Evolutionary conservation across 2,797 vertebrate species (phyloP).

Genomic region (Coilia nasus): DNA sequence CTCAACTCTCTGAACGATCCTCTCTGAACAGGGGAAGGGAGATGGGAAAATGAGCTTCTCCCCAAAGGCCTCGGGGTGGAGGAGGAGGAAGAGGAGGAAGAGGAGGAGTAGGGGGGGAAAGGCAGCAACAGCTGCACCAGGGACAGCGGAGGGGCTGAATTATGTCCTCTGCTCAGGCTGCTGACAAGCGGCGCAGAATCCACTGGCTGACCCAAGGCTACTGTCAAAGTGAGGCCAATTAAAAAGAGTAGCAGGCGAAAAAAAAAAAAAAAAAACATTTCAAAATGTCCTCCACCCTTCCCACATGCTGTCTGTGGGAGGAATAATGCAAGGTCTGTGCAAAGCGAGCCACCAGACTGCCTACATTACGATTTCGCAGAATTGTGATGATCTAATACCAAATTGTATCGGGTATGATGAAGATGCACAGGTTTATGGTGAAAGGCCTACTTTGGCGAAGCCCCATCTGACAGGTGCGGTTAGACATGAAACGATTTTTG

Average conservation of each 20-base stretch:
- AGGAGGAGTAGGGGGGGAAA: background rate
- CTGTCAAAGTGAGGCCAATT: conserved; percentile 11
- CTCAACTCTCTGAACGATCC: background rate
- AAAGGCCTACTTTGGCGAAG: background rate
- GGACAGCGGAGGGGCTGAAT: background rate
- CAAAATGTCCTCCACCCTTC: background rate
- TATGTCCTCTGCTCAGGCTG: conserved; percentile 6
- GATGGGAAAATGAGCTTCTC: background rate
- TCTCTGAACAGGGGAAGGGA: background rate
- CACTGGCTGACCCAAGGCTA: background rate
- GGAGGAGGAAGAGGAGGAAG: background rate
- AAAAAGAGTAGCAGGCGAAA: background rate
- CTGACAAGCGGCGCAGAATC: conserved; percentile 14
- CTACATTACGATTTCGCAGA: background rate
- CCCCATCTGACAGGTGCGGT: conserved; percentile 4
- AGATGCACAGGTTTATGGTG: background rate
- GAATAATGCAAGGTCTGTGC: background rate
- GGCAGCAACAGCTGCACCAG: conserved; percentile 20
- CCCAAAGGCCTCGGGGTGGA: background rate
- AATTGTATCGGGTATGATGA: background rate
- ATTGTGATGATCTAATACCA: background rate
- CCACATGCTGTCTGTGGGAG: conserved; percentile 1
- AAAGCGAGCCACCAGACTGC: background rate
- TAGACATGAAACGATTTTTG: background rate
- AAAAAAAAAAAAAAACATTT: background rate